Base-by-base conservation (phyloP, 1,140 invertebrate species). In the Harlomillsia oculata region DNA sequence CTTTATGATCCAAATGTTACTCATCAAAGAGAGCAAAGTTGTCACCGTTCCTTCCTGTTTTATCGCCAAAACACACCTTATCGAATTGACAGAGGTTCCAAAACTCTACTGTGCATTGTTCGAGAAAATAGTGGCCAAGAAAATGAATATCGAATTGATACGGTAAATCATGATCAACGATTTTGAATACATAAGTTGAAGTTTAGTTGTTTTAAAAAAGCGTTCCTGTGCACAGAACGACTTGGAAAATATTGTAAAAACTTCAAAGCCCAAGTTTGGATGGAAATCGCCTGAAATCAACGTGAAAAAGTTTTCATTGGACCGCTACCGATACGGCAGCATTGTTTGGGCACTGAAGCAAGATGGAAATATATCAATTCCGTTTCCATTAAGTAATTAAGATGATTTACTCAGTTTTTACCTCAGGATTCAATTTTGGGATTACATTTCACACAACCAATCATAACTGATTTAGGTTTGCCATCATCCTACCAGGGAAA, bases 91-190 rank as follows among this genome's bases (percentile, higher is more conserved):
- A 65, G 68, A 6, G 60, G 69, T 36, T 64, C 73, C 45, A 71
- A 73, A 52, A 71, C 72, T 48, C 67, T 82, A 43, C 77, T 82
- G 71, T 82, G 80, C 68, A 71, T 82, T 62, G 71, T 72, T 2
- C 76, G 72, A 57, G 76, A 73, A 37, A 81, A 82, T 69, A 68
- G 78, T 52, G 76, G 76, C 9, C 67, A 72, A 2, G 8, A 52
- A 25, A 45, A 55, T 0, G 34, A 52, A 4, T 23, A 45, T 9
- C 46, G 14, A 18, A 34, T 48, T 20, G 18, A 52, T 28, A 48
- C 53, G 18, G 53, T 65, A 40, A 52, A 16, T 46, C 21, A 45
- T 4, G 16, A 18, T 20, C 3, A 25, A 28, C n/a, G n/a, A n/a
- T n/a, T n/a, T n/a, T n/a, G n/a, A n/a, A n/a, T n/a, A n/a, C n/a